These are phyloP conservation scores for Melinopterus prodromus DNA, from an alignment of 2,888 invertebrate species.

Conservation along the genomic window DNA sequence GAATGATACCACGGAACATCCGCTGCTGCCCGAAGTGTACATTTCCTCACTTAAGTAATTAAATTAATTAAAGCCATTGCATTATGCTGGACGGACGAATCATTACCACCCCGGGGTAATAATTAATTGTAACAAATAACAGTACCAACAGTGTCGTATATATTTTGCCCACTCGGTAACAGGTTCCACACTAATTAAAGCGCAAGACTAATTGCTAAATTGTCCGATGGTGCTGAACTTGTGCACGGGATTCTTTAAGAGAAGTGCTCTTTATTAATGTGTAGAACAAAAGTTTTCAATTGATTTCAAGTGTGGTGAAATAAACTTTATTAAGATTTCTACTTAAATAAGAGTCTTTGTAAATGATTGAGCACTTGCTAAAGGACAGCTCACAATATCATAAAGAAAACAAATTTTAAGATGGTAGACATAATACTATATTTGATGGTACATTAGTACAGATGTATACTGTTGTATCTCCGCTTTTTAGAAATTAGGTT, in stretches of 20 bases:
- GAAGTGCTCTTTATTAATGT: not conserved
- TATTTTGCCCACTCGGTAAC: not conserved
- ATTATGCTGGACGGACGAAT: not conserved
- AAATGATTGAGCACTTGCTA: no score
- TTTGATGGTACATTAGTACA: no score
- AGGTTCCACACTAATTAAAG: not conserved
- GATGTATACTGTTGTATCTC: no score
- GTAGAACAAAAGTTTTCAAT: not conserved
- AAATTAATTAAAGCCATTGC: not conserved
- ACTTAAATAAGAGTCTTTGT: no score
- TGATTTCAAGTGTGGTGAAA: no score
- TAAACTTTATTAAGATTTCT: no score
- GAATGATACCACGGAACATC: not conserved
- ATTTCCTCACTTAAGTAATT: conserved; percentile 4
- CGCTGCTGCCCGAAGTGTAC: not conserved
- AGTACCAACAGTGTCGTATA: not conserved
- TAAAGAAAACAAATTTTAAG: no score
- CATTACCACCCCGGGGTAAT: not conserved
- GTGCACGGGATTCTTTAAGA: not conserved
- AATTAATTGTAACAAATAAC: not conserved
- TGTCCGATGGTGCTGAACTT: not conserved
- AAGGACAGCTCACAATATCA: no score
- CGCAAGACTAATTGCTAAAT: not conserved
- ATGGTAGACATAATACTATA: no score
- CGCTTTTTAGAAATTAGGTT: no score